A percentile compares a stretch with the other conserved stretches of the same genome.
phyloP scores from a whole-genome alignment of 2,113 vertebrate genomes.

The Seriola dumerili region DNA sequence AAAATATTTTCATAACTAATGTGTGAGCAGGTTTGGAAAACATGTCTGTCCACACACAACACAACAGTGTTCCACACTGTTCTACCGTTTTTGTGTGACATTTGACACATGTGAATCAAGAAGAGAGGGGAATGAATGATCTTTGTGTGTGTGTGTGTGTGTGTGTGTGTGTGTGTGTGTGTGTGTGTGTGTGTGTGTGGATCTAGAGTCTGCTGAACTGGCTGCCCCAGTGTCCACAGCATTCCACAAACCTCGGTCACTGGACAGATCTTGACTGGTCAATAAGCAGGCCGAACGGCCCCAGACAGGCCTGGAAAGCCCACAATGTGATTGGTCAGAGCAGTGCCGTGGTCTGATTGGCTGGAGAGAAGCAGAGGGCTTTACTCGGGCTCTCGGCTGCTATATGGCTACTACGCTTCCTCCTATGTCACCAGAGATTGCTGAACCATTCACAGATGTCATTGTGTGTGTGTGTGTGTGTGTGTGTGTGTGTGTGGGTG shows the following conservation, averaged over 20 bases:
- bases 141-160: constrained; percentile 36
- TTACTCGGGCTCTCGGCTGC: constrained; percentile 39
- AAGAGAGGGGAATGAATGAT: constrained; percentile 42
- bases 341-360: constrained; percentile 42
- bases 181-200: constrained; percentile 13
- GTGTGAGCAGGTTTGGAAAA: constrained; percentile 42
- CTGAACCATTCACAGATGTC: constrained; percentile 35
- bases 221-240: constrained; percentile 55
- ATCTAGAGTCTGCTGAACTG: constrained; percentile 60
- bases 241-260: constrained; percentile 61
- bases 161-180: constrained; percentile 29
- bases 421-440: constrained; percentile 17
- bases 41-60: background rate
- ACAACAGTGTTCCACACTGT: constrained; percentile 43
- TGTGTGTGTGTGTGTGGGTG: constrained; percentile 10
- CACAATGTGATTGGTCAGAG: constrained; percentile 31
- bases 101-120: constrained; percentile 60
- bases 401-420: constrained; percentile 42
- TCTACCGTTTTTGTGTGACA: constrained; percentile 65
- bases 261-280: constrained; percentile 49
- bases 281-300: constrained; percentile 64
- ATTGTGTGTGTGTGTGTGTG: constrained; percentile 17
- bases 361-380: constrained; percentile 22
- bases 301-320: constrained; percentile 24
- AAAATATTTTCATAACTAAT: constrained; percentile 66